Evolutionary conservation across 1,140 invertebrate species (phyloP), one percentile per base, ranked within the genome.

Genomic region (Bathynomus jamesi): DNA sequence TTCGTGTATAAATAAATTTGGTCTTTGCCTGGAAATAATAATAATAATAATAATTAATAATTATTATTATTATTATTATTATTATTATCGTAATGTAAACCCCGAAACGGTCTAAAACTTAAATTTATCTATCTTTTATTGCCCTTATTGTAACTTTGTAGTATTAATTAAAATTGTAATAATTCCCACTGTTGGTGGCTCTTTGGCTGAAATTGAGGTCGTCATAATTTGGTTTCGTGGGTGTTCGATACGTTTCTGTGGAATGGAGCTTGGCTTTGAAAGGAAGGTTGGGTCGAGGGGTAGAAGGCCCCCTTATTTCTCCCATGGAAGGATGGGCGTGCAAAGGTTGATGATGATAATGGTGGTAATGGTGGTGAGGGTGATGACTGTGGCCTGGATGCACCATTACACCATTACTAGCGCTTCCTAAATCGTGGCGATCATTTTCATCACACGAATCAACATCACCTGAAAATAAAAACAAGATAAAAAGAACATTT

Each of bases 391-490:
- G 40, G 21, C 40, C 40, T 2, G 40, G 40, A 53, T 53, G 40
- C 5, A 53, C 40, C 40, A 53, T 53, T 17, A 53, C 40, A 53
- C 40, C 40, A 53, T 53, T 53, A 5, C 40, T 21, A 17, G 40
- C 13, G 21, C 11, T 53, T 3, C 40, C 40, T 17, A 53, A 21
- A 17, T 53, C 40, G 21, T 53, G 11, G 21, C 21, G 40, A 53
- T 53, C 40, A 53, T 53, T 53, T 53, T 53, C 40, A 53, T 53
- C 40, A 53, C 40, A 53, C 40, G 40, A 53, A 53, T 53, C 40
- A 53, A 53, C 40, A 53, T 53, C 40, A 53, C 40, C 40, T 53
- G n/a, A n/a, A n/a, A n/a, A n/a, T n/a, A n/a, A n/a, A n/a, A n/a
- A n/a, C n/a, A n/a, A n/a, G n/a, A n/a, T n/a, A n/a, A n/a, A n/a